Evolutionary conservation across 2,113 vertebrate genomes (phyloP), one percentile per base, ranked within the genome.

Genomic region (Macrotis lagotis): DNA sequence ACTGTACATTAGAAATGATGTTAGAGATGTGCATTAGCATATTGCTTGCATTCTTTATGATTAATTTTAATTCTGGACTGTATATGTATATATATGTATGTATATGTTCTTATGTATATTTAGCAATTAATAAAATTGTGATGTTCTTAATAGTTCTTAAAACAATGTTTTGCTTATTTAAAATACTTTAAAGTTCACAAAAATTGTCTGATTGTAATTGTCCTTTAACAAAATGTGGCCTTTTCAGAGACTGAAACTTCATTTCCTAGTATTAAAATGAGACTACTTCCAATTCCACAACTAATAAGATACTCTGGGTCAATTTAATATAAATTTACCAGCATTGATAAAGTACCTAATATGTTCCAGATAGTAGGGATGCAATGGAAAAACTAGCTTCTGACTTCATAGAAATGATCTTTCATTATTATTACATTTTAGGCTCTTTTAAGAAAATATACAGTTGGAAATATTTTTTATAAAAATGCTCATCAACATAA

Each of bases 1-100:
- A 95, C 74, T 88, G 93, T 97, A 92, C 51, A 88, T 91, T 25
- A 91, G 22, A n/a, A 52, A 96, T 66, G 47, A 92, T 94, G 97
- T 94, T 92, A 97, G 91, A 95, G 47, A 93, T 31, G 94, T 97
- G 96, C 83, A 96, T 97, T 95, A 96, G 31, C 93, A 92, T 95
- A 91, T 94, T 92, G 96, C 92, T 93, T 95, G 92, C 88, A 91
- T 83, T 83, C 55, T 97, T 91, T 51, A 96, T 89, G 94, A 97
- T 28, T 6, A 25, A 91, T 93, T 96, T 97, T 94, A 93, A 51
- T 89, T 96, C 90, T 97, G 93, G 12, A 2, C 90, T 94, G 88
- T 55, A 28, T 28, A 2, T 55, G 2, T 28, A 55, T 55, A 28
- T 55, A 24, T 25, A 52, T 52, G 19, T 55, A 55, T 55, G 26